These are phyloP conservation scores for Eleutherodactylus coqui DNA, from an alignment of 2,797 vertebrate species.

Conservation along the genomic window DNA sequence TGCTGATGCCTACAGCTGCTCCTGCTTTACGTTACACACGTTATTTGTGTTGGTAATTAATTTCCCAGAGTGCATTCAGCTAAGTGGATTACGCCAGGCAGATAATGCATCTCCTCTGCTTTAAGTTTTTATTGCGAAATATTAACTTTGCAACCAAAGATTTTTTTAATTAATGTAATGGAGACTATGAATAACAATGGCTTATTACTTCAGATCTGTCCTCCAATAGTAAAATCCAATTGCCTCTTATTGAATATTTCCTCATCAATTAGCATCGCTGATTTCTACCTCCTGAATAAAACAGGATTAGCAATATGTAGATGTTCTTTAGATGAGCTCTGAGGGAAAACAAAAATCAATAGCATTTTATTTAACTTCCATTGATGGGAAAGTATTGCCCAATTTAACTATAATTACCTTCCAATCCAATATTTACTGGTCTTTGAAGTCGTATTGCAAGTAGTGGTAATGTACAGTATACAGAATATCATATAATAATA, in stretches of 20 bases:
- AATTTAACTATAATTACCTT: background rate
- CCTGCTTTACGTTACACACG: conserved; percentile 26
- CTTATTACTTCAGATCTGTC: conserved; percentile 35
- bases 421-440: background rate
- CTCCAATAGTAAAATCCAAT: conserved; percentile 41
- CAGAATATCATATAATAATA: background rate
- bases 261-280: conserved; percentile 33
- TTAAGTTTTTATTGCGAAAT: conserved; percentile 54
- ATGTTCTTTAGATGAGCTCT: background rate
- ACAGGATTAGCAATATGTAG: conserved; percentile 44
- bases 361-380: conserved; percentile 17
- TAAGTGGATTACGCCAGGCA: conserved; percentile 26
- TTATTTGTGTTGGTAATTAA: conserved; percentile 58
- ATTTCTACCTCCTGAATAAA: conserved; percentile 5
- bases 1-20: conserved; percentile 19
- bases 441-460: background rate
- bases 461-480: background rate
- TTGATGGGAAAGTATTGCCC: conserved; percentile 1
- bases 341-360: conserved; percentile 11
- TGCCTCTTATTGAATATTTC: conserved; percentile 39
- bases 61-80: conserved; percentile 43
- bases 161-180: conserved; percentile 48
- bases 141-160: conserved; percentile 43
- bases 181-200: conserved; percentile 52
- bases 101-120: conserved; percentile 39